Evolutionary conservation across 2,797 vertebrate species (phyloP).

Genomic region (Sebastes baramenuke): DNA sequence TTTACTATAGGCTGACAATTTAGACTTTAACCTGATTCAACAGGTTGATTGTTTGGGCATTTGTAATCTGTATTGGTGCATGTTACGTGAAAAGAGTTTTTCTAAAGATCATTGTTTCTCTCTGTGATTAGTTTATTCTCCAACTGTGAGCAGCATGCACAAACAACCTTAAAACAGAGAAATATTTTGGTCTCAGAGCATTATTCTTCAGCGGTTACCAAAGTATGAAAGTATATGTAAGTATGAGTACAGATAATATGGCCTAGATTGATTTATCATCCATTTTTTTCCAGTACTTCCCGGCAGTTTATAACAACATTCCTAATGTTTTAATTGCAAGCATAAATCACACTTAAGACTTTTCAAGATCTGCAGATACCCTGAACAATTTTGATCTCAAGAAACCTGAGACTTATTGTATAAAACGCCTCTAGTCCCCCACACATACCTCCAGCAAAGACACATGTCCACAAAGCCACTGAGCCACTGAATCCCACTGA

Average conservation of each 20-base stretch:
- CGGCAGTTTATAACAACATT: neutral
- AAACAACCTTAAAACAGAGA: neutral
- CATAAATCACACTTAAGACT: neutral
- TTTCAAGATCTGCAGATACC: neutral
- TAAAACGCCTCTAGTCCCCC: neutral
- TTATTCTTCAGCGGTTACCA: neutral
- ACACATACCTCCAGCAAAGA: neutral
- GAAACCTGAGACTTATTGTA: neutral
- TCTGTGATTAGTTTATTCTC: slow-evolving; percentile 21
- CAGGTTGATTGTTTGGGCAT: slow-evolving; percentile 32
- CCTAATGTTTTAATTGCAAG: neutral
- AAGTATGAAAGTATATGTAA: neutral
- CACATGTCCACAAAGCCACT: neutral
- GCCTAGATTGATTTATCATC: neutral
- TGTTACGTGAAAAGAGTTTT: slow-evolving; percentile 1
- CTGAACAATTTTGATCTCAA: neutral
- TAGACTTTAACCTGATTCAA: slow-evolving; percentile 20
- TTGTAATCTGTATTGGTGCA: slow-evolving; percentile 16
- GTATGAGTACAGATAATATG: neutral
- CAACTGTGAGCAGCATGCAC: slow-evolving; percentile 2
- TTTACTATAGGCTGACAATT: slow-evolving; percentile 17
- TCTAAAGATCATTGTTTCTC: slow-evolving; percentile 9
- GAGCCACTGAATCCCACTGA: neutral
- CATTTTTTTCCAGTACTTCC: neutral
- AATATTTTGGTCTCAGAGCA: neutral